Percentiles rank a stretch among this genome's conserved stretches.
Conservation (phyloP, 2,113 vertebrate species). For the Galemys pyrenaicus region DNA sequence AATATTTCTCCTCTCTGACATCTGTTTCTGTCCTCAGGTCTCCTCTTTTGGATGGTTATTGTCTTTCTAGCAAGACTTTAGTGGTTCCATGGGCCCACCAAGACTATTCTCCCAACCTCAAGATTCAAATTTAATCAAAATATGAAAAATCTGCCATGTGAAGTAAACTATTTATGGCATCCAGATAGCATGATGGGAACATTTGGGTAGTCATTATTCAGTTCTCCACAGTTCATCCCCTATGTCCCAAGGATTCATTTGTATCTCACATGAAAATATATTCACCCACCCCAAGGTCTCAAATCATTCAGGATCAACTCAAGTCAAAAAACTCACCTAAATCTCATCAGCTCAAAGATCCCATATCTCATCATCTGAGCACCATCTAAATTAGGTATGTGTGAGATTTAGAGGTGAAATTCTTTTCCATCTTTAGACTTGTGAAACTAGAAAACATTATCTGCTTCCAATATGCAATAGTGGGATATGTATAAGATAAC, state of each 20-base stretch:
- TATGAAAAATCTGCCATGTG: not conserved
- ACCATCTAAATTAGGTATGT: not conserved
- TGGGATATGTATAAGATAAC: not conserved
- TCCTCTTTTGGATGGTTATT: not conserved
- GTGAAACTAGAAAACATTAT: not conserved
- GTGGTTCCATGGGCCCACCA: not conserved
- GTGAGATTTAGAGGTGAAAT: not conserved
- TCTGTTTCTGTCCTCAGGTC: not conserved
- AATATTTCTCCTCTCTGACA: not conserved
- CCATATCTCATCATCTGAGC: not conserved
- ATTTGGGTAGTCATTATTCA: not conserved
- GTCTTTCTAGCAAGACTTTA: not conserved
- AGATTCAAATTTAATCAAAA: not conserved
- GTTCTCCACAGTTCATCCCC: not conserved
- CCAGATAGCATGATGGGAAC: not conserved
- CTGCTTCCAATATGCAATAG: not conserved
- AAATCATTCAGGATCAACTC: not conserved
- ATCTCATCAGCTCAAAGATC: not conserved
- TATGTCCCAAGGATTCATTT: not conserved
- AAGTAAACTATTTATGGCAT: not conserved
- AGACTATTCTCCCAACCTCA: not conserved
- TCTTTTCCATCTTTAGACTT: not conserved
- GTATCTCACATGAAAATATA: not conserved
- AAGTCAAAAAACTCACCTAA: not conserved
- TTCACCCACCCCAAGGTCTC: not conserved